Percentiles rank a stretch among this genome's conserved stretches.
phyloP scores from a whole-genome alignment of 1,140 invertebrate genomes.

The Lepidotrigona ventralis region DNA sequence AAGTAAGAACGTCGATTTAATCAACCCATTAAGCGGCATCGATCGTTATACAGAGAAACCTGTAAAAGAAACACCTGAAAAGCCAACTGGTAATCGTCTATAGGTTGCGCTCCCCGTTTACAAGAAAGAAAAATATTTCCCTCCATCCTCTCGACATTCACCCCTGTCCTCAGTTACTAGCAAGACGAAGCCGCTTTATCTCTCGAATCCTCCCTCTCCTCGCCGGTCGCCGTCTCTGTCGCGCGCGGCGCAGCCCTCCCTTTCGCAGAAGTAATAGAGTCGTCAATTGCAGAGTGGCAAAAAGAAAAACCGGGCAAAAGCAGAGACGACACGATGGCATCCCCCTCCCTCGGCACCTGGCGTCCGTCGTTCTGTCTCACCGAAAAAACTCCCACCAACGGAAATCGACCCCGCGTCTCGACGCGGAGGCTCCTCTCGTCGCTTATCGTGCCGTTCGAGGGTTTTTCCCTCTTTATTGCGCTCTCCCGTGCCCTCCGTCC shows the following conservation, averaged over 20 bases:
- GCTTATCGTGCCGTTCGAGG: constrained; percentile 60
- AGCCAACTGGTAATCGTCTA: constrained; percentile 28
- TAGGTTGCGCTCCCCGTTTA: constrained; percentile 29
- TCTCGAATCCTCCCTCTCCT: constrained; percentile 45
- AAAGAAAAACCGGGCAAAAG: constrained; percentile 60
- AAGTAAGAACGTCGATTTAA: constrained; percentile 10
- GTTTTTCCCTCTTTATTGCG: constrained; percentile 57
- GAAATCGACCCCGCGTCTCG: constrained; percentile 66
- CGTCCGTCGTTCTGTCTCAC: not conserved
- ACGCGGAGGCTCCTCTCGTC: constrained; percentile 58
- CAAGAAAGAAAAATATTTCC: constrained; percentile 51
- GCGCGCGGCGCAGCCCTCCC: constrained; percentile 38
- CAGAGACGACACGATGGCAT: constrained; percentile 51
- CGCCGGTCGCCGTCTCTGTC: constrained; percentile 29
- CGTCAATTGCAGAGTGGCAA: constrained; percentile 64
- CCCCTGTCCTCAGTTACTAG: constrained; percentile 48
- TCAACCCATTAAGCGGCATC: not conserved
- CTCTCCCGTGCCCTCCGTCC: constrained; percentile 30
- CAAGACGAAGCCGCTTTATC: constrained; percentile 57
- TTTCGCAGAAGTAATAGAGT: constrained; percentile 64
- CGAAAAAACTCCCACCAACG: constrained; percentile 66
- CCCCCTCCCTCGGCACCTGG: constrained; percentile 15
- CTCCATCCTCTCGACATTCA: constrained; percentile 34
- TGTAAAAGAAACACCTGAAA: constrained; percentile 8
- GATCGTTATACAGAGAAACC: constrained; percentile 2